These are phyloP conservation scores for Patagioenas fasciata DNA, from an alignment of 2,113 vertebrate species.

Conservation along the genomic window DNA sequence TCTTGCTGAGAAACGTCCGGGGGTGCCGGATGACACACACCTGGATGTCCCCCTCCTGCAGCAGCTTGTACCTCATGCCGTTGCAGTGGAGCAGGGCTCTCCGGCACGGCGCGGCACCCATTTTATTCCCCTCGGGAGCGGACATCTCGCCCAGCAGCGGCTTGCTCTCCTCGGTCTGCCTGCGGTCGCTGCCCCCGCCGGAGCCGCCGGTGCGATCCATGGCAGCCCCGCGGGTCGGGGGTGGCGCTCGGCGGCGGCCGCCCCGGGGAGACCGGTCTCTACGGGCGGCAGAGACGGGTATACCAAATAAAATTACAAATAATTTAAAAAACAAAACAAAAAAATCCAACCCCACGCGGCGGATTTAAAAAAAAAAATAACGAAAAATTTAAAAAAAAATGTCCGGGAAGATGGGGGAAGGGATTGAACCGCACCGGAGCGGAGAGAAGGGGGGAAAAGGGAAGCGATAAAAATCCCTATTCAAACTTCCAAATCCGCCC, in stretches of 20 bases:
- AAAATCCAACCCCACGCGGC: not conserved
- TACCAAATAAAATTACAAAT: not conserved
- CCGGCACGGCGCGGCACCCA: slow-evolving; percentile 88
- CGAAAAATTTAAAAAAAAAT: not conserved
- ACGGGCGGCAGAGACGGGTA: not conserved
- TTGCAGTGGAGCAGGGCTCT: slow-evolving; percentile 87
- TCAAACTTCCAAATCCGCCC: slow-evolving; percentile 11
- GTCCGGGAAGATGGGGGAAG: slow-evolving; percentile 28
- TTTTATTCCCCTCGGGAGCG: slow-evolving; percentile 80
- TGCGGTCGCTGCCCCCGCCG: slow-evolving; percentile 83
- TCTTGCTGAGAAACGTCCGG: slow-evolving; percentile 97
- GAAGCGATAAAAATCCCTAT: slow-evolving; percentile 17
- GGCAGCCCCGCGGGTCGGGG: slow-evolving; percentile 37
- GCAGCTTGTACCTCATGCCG: slow-evolving; percentile 95
- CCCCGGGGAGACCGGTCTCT: not conserved
- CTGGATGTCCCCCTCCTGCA: slow-evolving; percentile 98
- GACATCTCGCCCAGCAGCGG: slow-evolving; percentile 90
- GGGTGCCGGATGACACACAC: slow-evolving; percentile 96
- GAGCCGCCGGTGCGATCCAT: slow-evolving; percentile 89
- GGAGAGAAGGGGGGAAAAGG: not conserved
- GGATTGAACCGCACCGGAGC: not conserved
- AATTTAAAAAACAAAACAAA: not conserved
- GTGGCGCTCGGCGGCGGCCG: not conserved
- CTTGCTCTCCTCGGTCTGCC: slow-evolving; percentile 91
- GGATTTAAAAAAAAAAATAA: not conserved